These are phyloP conservation scores for Rousettus madagascariensis DNA, from an alignment of 2,797 vertebrate genomes.

Conservation along the genomic window DNA sequence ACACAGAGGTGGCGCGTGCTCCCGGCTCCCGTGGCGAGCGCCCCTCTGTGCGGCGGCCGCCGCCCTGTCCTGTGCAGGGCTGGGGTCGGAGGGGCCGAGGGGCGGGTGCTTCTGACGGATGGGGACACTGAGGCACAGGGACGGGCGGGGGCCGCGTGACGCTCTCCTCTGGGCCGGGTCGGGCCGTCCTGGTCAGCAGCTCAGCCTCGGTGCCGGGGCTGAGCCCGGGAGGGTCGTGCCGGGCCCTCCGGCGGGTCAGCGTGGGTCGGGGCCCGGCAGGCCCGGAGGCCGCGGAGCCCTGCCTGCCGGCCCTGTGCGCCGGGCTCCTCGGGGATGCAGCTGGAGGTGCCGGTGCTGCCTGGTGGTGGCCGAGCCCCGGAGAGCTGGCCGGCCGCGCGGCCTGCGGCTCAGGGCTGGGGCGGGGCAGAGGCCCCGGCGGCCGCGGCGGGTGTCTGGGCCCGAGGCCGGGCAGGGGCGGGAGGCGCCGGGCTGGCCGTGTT, in stretches of 20 bases:
- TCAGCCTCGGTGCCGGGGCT: rapidly evolving
- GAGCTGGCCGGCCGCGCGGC: not conserved
- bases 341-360: not conserved
- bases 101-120: rapidly evolving
- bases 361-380: not conserved
- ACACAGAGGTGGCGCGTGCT: rapidly evolving
- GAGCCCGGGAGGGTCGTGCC: not conserved
- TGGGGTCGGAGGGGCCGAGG: not conserved
- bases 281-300: too few species aligned
- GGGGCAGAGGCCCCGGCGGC: not conserved
- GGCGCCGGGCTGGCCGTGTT: rapidly evolving
- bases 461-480: too few species aligned
- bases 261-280: not conserved
- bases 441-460: not conserved
- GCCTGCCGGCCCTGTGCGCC: not conserved
- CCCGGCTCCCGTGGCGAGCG: rapidly evolving
- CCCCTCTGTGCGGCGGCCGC: not conserved
- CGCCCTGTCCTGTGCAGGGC: not conserved
- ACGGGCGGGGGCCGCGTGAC: not conserved
- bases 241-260: rapidly evolving
- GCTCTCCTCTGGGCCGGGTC: too few species aligned
- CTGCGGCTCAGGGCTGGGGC: not conserved
- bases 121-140: not conserved
- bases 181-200: rapidly evolving
- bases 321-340: not conserved